phyloP scores from a whole-genome alignment of 2,113 vertebrate species.

The Vireo altiloquus region DNA sequence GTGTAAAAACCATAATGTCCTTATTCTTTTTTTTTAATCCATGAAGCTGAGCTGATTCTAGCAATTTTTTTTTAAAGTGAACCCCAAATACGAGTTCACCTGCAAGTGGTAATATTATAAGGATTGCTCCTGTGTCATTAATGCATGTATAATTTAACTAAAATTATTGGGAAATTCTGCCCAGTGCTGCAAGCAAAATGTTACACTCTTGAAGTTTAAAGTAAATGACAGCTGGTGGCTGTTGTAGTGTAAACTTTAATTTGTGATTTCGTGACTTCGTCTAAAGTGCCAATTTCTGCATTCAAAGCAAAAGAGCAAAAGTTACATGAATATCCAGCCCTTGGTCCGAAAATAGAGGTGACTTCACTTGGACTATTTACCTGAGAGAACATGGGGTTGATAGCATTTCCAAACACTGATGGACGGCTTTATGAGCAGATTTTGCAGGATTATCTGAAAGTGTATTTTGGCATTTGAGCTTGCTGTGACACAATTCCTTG shows the following conservation, averaged over 20 bases:
- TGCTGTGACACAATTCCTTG: neutral
- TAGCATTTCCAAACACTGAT: neutral
- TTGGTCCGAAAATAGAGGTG: neutral
- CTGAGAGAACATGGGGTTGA: neutral
- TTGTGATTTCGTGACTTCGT: neutral
- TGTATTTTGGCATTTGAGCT: neutral
- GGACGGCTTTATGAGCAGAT: neutral
- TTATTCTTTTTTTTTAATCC: neutral
- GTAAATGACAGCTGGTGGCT: neutral
- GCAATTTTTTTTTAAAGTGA: neutral
- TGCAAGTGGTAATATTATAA: neutral
- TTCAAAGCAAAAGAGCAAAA: neutral
- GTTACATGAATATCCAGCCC: fast-evolving
- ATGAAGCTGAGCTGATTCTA: neutral
- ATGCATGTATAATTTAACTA: neutral
- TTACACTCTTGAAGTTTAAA: neutral
- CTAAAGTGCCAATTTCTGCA: neutral
- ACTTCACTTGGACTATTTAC: neutral
- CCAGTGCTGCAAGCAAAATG: neutral
- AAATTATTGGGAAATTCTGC: neutral
- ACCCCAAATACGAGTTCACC: neutral
- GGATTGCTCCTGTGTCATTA: neutral
- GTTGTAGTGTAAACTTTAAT: neutral
- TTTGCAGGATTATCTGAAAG: neutral
- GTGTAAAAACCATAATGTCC: neutral